Percentiles rank a stretch among this genome's conserved stretches.
Conservation (phyloP, 2,888 invertebrate species). For the Lasius platythorax region DNA sequence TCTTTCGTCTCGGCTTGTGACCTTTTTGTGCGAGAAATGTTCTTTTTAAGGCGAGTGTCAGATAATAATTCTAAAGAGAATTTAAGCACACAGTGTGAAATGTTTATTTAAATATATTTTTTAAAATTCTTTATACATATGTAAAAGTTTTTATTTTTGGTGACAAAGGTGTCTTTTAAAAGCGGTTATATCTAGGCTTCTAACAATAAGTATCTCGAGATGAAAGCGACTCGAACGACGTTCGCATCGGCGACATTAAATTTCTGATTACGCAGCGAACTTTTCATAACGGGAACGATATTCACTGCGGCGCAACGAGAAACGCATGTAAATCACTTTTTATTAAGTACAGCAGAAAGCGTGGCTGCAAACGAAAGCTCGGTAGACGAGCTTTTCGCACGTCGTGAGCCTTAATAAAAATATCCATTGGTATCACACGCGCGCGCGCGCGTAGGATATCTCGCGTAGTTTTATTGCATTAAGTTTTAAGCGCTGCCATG, state of each 20-base stretch:
- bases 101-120: background rate
- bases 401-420: conserved; percentile 49
- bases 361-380: conserved; percentile 66
- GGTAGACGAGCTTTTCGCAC: conserved; percentile 63
- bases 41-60: background rate
- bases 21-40: background rate
- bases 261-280: conserved; percentile 48
- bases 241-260: conserved; percentile 33
- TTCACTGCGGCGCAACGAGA: conserved; percentile 77
- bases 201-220: background rate
- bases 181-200: background rate
- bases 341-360: conserved; percentile 79
- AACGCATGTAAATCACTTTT: conserved; percentile 81
- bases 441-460: conserved; percentile 12
- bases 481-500: conserved; percentile 51
- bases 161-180: background rate
- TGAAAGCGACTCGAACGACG: background rate
- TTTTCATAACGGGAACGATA: conserved; percentile 53
- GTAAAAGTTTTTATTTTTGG: background rate
- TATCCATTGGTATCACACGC: conserved; percentile 20
- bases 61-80: background rate
- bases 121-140: background rate
- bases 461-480: conserved; percentile 49
- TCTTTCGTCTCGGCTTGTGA: background rate
- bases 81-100: background rate